These are phyloP conservation scores for Aplochiton taeniatus DNA, from an alignment of 2,797 vertebrate genomes.

Conservation along the genomic window DNA sequence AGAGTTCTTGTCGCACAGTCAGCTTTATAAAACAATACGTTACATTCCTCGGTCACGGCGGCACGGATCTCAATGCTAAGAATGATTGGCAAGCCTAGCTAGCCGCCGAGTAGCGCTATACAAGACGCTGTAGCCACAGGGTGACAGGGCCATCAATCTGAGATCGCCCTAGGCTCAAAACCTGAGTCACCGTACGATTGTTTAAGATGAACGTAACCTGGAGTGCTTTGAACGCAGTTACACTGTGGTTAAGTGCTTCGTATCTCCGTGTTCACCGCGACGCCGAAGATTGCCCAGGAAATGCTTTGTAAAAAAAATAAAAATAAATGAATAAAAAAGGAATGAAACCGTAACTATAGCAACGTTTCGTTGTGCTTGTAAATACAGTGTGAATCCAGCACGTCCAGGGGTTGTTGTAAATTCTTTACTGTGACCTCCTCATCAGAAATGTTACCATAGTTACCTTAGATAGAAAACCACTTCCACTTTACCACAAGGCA, in stretches of 20 bases:
- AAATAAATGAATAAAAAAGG: background rate
- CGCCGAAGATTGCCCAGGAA: constrained; percentile 65
- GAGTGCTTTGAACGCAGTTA: constrained; percentile 60
- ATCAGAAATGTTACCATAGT: constrained; percentile 1
- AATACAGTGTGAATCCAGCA: constrained; percentile 44
- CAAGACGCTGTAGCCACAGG: too few species aligned
- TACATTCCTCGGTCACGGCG: too few species aligned
- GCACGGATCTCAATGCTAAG: too few species aligned
- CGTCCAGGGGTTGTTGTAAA: constrained; percentile 30
- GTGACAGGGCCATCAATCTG: too few species aligned
- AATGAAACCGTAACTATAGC: background rate
- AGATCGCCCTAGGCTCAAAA: too few species aligned
- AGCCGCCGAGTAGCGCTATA: too few species aligned
- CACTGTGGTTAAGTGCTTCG: constrained; percentile 74
- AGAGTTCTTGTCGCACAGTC: too few species aligned
- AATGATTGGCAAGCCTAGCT: constrained; percentile 31
- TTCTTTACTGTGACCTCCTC: constrained; percentile 9
- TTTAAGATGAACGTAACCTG: too few species aligned
- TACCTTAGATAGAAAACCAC: constrained; percentile 40
- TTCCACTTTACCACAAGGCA: constrained; percentile 62
- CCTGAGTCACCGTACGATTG: too few species aligned
- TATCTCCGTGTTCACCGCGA: constrained; percentile 61
- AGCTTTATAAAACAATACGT: too few species aligned
- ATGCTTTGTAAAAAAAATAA: constrained; percentile 51
- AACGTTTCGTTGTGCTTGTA: constrained; percentile 62